Percentiles rank a stretch among this genome's conserved stretches.
Evolutionary conservation across 2,888 invertebrate genomes (phyloP).

Genomic region (Ophonus ardosiacus): DNA sequence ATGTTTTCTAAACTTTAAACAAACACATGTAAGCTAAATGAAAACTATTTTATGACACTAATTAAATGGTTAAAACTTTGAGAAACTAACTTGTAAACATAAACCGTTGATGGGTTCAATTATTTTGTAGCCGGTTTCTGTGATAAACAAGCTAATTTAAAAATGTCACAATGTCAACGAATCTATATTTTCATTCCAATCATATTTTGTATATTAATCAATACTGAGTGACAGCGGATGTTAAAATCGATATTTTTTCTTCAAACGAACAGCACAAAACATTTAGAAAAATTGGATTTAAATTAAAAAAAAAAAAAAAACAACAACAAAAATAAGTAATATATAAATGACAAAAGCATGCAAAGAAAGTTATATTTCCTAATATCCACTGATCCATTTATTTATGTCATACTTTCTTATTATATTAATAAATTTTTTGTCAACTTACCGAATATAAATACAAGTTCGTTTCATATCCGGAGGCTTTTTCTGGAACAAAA

Average conservation of each 20-base stretch:
- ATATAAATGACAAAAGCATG: too few species aligned
- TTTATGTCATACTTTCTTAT: background rate
- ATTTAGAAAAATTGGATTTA: too few species aligned
- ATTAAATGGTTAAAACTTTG: background rate
- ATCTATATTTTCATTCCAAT: slow-evolving; percentile 1
- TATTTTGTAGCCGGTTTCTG: background rate
- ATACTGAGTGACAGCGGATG: background rate
- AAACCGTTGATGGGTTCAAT: background rate
- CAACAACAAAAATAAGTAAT: too few species aligned
- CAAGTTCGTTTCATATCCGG: slow-evolving; percentile 90
- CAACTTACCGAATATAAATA: slow-evolving; percentile 89
- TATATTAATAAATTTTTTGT: background rate
- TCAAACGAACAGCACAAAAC: too few species aligned
- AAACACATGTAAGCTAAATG: background rate
- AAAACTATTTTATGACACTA: background rate
- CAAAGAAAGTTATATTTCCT: too few species aligned
- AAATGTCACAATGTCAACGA: slow-evolving; percentile 7
- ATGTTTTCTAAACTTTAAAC: background rate
- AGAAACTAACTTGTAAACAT: slow-evolving; percentile 11
- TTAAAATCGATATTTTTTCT: slow-evolving; percentile 3
- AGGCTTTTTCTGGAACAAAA: slow-evolving; percentile 82
- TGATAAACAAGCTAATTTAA: background rate
- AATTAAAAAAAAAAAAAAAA: too few species aligned
- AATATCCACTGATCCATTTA: too few species aligned
- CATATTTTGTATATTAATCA: slow-evolving; percentile 20